Evolutionary conservation across 2,797 vertebrate species (phyloP).

Genomic region (Chaetophractus vellerosus): DNA sequence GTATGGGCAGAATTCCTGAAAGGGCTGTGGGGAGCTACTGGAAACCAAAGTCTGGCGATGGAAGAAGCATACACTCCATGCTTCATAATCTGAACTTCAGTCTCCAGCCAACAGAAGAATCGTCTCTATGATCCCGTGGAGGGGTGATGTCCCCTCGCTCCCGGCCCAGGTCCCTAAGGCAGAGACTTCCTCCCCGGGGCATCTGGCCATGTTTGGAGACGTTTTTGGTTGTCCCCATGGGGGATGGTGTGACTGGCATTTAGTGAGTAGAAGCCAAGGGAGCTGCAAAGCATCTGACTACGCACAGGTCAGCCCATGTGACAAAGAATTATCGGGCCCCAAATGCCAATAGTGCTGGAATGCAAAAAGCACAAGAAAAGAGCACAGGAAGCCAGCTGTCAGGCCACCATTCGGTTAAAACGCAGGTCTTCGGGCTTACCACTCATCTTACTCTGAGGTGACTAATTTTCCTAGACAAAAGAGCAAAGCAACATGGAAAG

Average conservation of each 20-base stretch:
- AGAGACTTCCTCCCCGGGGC: background rate
- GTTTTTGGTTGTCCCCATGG: too few relatives aligned
- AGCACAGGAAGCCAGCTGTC: background rate
- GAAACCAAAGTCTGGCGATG: too few relatives aligned
- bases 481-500: background rate
- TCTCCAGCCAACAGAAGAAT: background rate
- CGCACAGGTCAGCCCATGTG: too few relatives aligned
- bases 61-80: too few relatives aligned
- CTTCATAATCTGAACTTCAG: background rate
- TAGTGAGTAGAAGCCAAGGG: too few relatives aligned
- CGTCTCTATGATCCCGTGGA: background rate
- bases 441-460: background rate
- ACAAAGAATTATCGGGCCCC: too few relatives aligned
- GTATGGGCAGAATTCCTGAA: too few relatives aligned
- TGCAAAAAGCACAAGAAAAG: background rate
- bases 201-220: background rate
- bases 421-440: background rate
- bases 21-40: too few relatives aligned
- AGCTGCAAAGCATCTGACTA: too few relatives aligned
- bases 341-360: background rate
- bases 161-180: background rate
- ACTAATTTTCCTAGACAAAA: background rate
- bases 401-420: background rate
- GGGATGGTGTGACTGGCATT: too few relatives aligned
- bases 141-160: rapidly evolving